Evolutionary conservation across 2,888 invertebrate genomes (phyloP), one percentile per base, ranked within the genome.

Genomic region (Bhutanitis thaidina): DNA sequence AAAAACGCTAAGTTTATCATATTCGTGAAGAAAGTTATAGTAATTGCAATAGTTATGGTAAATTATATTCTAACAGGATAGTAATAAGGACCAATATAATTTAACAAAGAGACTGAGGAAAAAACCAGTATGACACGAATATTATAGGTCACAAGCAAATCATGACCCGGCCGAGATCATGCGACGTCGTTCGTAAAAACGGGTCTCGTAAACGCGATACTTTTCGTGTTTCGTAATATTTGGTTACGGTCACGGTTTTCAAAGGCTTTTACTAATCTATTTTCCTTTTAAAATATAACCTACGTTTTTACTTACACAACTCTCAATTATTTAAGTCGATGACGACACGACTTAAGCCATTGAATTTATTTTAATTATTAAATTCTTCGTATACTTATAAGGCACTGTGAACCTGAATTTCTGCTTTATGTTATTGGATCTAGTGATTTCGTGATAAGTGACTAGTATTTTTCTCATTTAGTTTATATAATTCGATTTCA

Each of bases 121-220:
- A 69, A 75, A 85, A 86, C 85, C 84, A 83, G 84, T 85, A 85
- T 77, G 61, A 72, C 78, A 82, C 84, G 77, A 77, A 75, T 73
- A 75, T 73, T 69, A 74, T 83, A 80, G 86, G 85, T 86, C 85
- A 84, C 70, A 74, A 75, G 64, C 77, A 73, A 65, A 67, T 67
- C 77, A 71, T 80, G 82, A 81, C 80, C 52, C 52, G 52, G 43
- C 47, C 47, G 52, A 46, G 27, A 47, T 52, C 47, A 52, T 46
- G 51, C 46, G 30, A 41, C 51, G 51, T 41, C 15, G 46, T 52
- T 32, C 16, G 32, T 52, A 43, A 47, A 52, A 47, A 38, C 47
- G 43, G 38, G 47, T 43, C 43, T 39, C 25, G 41, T 43, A 20
- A 20, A 36, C 45, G 41, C 41, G 41, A 36, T 30, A 43, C 12